Base-by-base conservation (phyloP, 1,140 invertebrate genomes). In the Drosophila pandora region DNA sequence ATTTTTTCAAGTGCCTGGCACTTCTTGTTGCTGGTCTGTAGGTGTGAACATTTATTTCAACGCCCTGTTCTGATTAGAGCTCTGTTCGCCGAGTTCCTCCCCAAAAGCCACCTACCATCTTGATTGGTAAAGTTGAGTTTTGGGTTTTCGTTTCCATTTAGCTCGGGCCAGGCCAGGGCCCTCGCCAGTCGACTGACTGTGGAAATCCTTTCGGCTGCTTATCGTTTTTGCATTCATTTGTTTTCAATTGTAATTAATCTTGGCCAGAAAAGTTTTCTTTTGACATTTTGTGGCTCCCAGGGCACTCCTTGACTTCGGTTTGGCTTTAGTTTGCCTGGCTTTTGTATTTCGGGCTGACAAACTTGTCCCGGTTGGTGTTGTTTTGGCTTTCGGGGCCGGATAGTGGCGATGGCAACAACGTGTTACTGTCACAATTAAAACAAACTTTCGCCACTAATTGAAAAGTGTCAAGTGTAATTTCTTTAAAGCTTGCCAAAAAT, bases 191-290 rank as follows among this genome's bases (percentile, higher is more conserved):
- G 57, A 41, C 41, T 61, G 56, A 47, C 62, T 69, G 50, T 78
- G 57, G 55, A 54, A 83, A 83, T 83, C 79, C 79, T 87, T 87
- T 87, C 52, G 83, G 78, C 83, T 83, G 84, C 83, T 88, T 88
- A 88, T 88, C 83, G 83, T 83, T 88, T 88, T 88, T 88, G 84
- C 83, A 88, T 88, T 88, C 83, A 88, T 88, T 88, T 88, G 83
- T 88, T 88, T 88, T 88, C 83, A 88, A 88, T 88, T 88, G 83
- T 88, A 88, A 88, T 88, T 88, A 88, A 88, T 88, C 83, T 88
- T 75, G 71, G 71, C 70, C 71, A 74, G 68, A 64, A 88, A 88
- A 88, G 67, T 89, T 87, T 87, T 71, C 83, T 83, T 83, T 76
- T 88, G 83, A 88, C 83, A 88, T 88, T 88, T 88, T 88, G 78